Conservation (phyloP, 1,140 invertebrate genomes). For the Maconellicoccus hirsutus region DNA sequence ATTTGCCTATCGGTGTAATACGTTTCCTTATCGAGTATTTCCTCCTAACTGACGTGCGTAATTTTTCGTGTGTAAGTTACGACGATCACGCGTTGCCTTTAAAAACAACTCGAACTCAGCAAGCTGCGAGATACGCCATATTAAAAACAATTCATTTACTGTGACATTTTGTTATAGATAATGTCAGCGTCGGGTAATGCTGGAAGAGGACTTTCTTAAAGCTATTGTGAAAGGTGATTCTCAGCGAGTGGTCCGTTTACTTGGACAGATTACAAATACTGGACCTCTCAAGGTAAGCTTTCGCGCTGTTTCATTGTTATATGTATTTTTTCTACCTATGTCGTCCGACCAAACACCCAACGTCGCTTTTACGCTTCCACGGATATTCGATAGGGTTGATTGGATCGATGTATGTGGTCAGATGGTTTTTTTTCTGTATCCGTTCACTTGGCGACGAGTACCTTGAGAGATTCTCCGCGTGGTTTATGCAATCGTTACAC, state of each 20-base stretch:
- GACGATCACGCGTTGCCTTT: too few relatives aligned
- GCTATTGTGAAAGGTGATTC: constrained; percentile 20
- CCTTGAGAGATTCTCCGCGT: too few relatives aligned
- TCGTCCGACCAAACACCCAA: too few relatives aligned
- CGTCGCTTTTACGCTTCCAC: too few relatives aligned
- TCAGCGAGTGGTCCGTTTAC: constrained; percentile 17
- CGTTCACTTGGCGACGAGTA: too few relatives aligned
- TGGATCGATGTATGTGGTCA: too few relatives aligned
- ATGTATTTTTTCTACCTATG: too few relatives aligned
- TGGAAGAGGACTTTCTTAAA: constrained; percentile 20
- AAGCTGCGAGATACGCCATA: too few relatives aligned
- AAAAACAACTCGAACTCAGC: too few relatives aligned
- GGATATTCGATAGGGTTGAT: too few relatives aligned
- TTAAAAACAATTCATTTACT: constrained; percentile 7
- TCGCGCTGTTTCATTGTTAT: not conserved
- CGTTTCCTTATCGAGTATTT: not conserved
- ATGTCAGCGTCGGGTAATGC: constrained; percentile 20
- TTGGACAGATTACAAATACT: constrained; percentile 16
- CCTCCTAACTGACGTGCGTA: not conserved
- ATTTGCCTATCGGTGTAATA: not conserved
- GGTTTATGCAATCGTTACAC: too few relatives aligned
- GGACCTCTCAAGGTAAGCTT: constrained; percentile 14
- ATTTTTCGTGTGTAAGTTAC: not conserved
- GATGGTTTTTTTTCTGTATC: too few relatives aligned
- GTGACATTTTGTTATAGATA: constrained; percentile 15